Evolutionary conservation across 1,140 invertebrate genomes (phyloP).

Genomic region (Dendroctonus ponderosae): DNA sequence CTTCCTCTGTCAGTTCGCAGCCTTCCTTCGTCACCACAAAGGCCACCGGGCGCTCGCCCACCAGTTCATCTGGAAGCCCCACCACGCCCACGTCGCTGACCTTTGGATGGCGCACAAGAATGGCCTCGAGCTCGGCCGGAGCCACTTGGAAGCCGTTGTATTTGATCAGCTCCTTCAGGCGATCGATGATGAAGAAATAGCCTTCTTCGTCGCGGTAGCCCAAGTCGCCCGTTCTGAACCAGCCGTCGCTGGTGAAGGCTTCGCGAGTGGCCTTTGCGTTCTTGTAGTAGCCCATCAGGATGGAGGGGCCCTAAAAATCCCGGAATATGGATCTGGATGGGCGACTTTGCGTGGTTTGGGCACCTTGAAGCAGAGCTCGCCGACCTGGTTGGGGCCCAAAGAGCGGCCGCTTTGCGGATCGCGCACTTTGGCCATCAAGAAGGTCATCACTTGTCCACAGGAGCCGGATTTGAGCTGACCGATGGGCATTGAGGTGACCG

Average conservation of each 20-base stretch:
- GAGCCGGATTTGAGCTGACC: slow-evolving; percentile 54
- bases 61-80: slow-evolving; percentile 63
- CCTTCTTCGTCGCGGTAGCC: slow-evolving; percentile 72
- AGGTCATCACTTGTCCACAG: slow-evolving; percentile 57
- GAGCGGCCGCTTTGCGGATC: slow-evolving; percentile 61
- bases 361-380: slow-evolving; percentile 68
- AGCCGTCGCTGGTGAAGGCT: slow-evolving; percentile 67
- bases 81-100: slow-evolving; percentile 71
- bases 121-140: slow-evolving; percentile 71
- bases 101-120: slow-evolving; percentile 64
- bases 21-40: slow-evolving; percentile 62
- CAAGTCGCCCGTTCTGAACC: slow-evolving; percentile 82
- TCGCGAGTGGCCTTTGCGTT: slow-evolving; percentile 73
- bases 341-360: background rate
- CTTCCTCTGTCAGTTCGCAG: slow-evolving; percentile 51
- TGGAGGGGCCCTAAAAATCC: slow-evolving; percentile 51
- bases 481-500: slow-evolving; percentile 34
- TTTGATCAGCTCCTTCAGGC: slow-evolving; percentile 89
- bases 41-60: slow-evolving; percentile 69
- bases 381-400: slow-evolving; percentile 60
- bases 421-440: slow-evolving; percentile 60
- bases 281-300: slow-evolving; percentile 66
- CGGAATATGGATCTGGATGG: background rate
- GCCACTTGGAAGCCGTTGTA: slow-evolving; percentile 73
- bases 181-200: slow-evolving; percentile 75